phyloP scores from a whole-genome alignment of 2,888 invertebrate genomes.

The Pandemis heparana region DNA sequence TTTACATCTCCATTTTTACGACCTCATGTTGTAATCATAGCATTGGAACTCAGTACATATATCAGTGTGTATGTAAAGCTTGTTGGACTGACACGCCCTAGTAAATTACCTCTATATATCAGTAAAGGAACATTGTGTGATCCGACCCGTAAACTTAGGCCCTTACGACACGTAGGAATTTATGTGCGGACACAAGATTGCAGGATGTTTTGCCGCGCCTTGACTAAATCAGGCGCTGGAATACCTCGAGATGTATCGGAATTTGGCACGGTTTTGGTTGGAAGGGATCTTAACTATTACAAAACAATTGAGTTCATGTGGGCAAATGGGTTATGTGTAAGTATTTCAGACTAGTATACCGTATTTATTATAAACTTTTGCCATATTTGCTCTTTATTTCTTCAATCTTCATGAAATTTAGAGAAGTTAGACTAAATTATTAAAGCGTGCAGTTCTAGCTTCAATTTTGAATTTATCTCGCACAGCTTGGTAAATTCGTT shows the following conservation, averaged over 20 bases:
- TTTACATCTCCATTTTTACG: slow-evolving; percentile 13
- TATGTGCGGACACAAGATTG: slow-evolving; percentile 40
- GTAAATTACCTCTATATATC: slow-evolving; percentile 39
- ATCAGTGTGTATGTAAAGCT: slow-evolving; percentile 9
- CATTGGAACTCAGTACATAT: slow-evolving; percentile 12
- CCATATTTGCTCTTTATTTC: neutral
- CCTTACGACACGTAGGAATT: slow-evolving; percentile 36
- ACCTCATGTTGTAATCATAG: slow-evolving; percentile 20
- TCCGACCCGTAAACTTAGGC: slow-evolving; percentile 36
- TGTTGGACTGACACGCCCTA: slow-evolving; percentile 15
- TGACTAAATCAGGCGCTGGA: slow-evolving; percentile 9
- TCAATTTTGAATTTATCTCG: neutral
- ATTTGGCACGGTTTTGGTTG: neutral
- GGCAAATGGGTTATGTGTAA: neutral
- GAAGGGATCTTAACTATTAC: neutral
- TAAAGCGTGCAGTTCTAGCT: neutral
- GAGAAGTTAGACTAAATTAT: neutral
- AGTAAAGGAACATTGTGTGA: slow-evolving; percentile 26
- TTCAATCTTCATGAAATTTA: neutral
- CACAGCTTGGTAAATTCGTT: neutral
- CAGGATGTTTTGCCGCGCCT: slow-evolving; percentile 31
- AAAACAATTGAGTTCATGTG: neutral
- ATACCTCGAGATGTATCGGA: slow-evolving; percentile 5
- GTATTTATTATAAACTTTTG: too few relatives aligned
- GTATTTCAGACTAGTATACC: too few relatives aligned